Percentiles rank a stretch among this genome's conserved stretches.
Conservation (phyloP, 2,797 vertebrate genomes). For the Hyperoplus lanceolatus region DNA sequence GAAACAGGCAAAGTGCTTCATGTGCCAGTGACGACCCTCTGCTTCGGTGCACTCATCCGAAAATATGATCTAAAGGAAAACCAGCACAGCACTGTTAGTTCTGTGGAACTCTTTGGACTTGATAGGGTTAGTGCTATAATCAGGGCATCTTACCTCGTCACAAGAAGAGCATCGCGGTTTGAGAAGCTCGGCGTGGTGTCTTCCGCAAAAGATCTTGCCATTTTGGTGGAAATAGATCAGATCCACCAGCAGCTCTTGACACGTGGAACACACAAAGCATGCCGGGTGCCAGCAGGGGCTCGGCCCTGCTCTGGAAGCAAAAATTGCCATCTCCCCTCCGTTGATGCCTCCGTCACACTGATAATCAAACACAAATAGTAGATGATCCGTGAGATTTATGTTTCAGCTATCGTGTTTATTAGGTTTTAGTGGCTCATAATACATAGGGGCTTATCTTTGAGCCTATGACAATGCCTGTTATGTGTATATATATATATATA, state of each 20-base stretch:
- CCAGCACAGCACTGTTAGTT: conserved; percentile 13
- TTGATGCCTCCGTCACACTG: conserved; percentile 89
- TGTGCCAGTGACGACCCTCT: conserved; percentile 97
- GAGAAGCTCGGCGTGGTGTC: conserved; percentile 95
- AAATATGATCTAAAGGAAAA: conserved; percentile 91
- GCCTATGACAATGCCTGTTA: neutral
- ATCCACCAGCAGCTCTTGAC: conserved; percentile 95
- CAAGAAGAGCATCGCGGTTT: conserved; percentile 98
- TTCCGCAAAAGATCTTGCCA: conserved; percentile 94
- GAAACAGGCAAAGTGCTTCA: conserved; percentile 97
- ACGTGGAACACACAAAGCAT: conserved; percentile 93
- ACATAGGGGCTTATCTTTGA: neutral
- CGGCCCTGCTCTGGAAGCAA: conserved; percentile 93
- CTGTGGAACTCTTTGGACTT: neutral
- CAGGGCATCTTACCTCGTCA: conserved; percentile 74
- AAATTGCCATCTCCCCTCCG: conserved; percentile 93
- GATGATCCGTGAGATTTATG: conserved; percentile 38
- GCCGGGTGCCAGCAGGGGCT: conserved; percentile 95
- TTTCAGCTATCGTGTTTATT: conserved; percentile 13
- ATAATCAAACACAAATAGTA: conserved; percentile 45
- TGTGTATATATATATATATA: neutral
- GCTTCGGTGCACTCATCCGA: conserved; percentile 98
- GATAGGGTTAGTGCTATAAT: neutral
- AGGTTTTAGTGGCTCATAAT: conserved; percentile 7
- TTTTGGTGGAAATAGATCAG: conserved; percentile 98